Conservation (phyloP, 23 tunicate species). For the Styela plicata region DNA sequence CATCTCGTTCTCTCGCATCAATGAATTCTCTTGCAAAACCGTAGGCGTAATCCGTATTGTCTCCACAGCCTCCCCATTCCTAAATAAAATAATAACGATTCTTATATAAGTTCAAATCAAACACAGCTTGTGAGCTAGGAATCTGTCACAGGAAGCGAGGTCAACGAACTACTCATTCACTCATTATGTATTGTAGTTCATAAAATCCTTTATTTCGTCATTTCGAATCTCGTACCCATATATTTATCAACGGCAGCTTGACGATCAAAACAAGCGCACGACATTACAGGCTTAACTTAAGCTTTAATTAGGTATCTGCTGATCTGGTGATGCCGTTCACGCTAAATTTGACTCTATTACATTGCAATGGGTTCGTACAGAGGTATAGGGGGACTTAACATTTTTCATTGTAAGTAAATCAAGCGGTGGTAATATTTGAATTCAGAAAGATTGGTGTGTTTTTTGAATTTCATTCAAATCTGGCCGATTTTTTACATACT, state of each 20-base stretch:
- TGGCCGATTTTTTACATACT: too few relatives aligned
- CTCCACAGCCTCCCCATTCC: slow-evolving; percentile 98
- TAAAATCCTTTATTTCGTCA: neutral
- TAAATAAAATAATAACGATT: slow-evolving; percentile 8
- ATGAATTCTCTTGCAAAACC: slow-evolving; percentile 95
- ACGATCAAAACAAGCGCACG: neutral
- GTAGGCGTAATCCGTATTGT: slow-evolving; percentile 88
- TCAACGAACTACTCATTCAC: neutral
- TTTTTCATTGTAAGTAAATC: neutral
- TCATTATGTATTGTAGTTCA: neutral
- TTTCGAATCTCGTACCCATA: neutral
- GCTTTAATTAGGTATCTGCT: neutral
- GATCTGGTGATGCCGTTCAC: neutral
- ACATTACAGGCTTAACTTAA: neutral
- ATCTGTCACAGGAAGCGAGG: neutral
- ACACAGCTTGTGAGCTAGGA: too few relatives aligned
- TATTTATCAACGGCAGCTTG: neutral
- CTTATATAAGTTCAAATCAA: too few relatives aligned
- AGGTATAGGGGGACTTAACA: neutral
- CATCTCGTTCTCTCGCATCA: slow-evolving; percentile 83
- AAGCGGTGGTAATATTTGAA: neutral
- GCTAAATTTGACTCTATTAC: neutral
- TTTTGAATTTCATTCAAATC: too few relatives aligned
- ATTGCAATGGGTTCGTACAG: neutral
- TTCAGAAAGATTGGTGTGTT: too few relatives aligned